Evolutionary conservation across 2,113 vertebrate genomes (phyloP).

Genomic region (Indicator indicator): DNA sequence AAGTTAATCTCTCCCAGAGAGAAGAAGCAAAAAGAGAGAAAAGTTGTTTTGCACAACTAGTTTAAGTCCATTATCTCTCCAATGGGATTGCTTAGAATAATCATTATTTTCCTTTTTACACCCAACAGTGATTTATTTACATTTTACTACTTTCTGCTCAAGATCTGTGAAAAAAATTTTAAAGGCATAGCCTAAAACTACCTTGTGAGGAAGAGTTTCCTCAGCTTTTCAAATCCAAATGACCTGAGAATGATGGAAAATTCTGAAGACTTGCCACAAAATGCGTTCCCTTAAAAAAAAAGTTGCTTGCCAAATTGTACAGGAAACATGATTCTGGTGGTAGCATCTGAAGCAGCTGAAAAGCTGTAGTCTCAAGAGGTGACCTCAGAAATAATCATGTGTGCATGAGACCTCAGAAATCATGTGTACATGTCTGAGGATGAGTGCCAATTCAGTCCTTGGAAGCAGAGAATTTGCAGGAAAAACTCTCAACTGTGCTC

Average conservation of each 20-base stretch:
- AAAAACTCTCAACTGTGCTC: neutral
- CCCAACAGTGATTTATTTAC: too few species aligned
- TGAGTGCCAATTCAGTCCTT: neutral
- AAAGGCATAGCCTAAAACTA: too few species aligned
- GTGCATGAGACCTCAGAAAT: neutral
- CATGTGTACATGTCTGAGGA: neutral
- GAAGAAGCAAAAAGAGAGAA: too few species aligned
- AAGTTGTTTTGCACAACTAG: too few species aligned
- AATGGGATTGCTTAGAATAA: too few species aligned
- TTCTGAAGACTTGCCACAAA: slow-evolving; percentile 1
- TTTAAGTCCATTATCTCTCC: too few species aligned
- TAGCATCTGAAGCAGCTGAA: neutral
- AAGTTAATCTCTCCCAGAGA: too few species aligned
- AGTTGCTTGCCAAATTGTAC: neutral
- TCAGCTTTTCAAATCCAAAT: neutral
- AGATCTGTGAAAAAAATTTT: too few species aligned
- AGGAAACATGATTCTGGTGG: neutral
- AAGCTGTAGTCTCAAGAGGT: neutral
- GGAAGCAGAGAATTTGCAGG: neutral
- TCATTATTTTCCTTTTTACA: too few species aligned
- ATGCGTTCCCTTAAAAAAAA: neutral
- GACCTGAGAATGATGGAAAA: neutral
- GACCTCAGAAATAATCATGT: too few species aligned
- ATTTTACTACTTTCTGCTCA: too few species aligned
- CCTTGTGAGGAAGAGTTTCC: neutral